Conservation (phyloP, 2,113 vertebrate genomes). For the Actenoides hombroni region DNA sequence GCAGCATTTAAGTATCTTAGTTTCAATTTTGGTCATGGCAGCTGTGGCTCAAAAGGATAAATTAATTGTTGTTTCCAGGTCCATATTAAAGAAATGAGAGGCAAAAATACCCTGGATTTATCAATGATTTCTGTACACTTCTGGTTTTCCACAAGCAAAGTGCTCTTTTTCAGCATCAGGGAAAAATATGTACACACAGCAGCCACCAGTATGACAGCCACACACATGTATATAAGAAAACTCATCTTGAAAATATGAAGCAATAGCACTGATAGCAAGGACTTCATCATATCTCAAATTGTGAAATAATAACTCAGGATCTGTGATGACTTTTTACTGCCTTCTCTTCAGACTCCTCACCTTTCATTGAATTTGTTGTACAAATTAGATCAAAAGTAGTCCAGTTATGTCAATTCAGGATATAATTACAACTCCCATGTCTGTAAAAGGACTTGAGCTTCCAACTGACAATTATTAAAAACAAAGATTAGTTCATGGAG, state of each 20-base stretch:
- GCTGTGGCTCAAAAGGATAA: not conserved
- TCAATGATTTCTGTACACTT: not conserved
- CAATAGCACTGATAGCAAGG: not conserved
- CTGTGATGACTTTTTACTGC: not conserved
- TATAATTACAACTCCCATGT: not conserved
- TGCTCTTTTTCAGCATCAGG: not conserved
- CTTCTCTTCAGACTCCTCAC: not conserved
- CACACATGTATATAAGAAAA: not conserved
- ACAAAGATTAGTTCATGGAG: not conserved
- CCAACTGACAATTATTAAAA: not conserved
- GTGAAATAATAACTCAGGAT: not conserved
- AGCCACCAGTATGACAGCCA: not conserved
- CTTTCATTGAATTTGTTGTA: not conserved
- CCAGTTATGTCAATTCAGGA: not conserved
- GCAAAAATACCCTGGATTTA: not conserved
- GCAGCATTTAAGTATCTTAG: not conserved
- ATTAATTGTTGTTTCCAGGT: not conserved
- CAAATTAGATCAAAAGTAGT: not conserved
- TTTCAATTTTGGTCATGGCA: not conserved
- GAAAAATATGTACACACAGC: not conserved
- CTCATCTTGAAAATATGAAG: not conserved
- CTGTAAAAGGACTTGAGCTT: not conserved
- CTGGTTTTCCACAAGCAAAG: not conserved
- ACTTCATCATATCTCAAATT: not conserved
- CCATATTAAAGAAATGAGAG: not conserved